Conservation (phyloP, 2,113 vertebrate genomes). For the Blennius ocellaris region DNA sequence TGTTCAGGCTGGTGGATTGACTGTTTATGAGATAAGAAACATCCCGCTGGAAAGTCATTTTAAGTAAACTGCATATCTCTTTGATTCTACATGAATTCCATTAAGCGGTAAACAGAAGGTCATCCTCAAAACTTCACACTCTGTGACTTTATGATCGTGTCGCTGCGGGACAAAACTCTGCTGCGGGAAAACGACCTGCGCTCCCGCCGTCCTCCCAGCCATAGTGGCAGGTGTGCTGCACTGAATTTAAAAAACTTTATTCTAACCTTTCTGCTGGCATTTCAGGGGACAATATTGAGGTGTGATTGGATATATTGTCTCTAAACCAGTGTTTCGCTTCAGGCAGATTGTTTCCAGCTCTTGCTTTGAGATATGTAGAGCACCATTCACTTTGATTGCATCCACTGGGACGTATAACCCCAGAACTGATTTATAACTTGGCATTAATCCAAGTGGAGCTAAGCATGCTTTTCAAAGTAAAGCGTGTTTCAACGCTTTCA, state of each 20-base stretch:
- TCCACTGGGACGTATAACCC: constrained; percentile 64
- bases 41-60: constrained; percentile 42
- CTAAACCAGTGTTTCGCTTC: constrained; percentile 52
- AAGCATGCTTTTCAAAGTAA: constrained; percentile 25
- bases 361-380: constrained; percentile 45
- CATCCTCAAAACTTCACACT: constrained; percentile 29
- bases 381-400: constrained; percentile 59
- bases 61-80: constrained; percentile 29
- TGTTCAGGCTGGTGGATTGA: constrained; percentile 22
- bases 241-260: constrained; percentile 54
- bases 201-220: constrained; percentile 16
- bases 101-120: constrained; percentile 39
- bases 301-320: constrained; percentile 54
- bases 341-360: constrained; percentile 44
- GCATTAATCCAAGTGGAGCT: constrained; percentile 46
- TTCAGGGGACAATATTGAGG: constrained; percentile 38
- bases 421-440: constrained; percentile 64
- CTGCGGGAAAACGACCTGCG: constrained; percentile 13
- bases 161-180: constrained; percentile 20
- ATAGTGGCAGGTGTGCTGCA: constrained; percentile 27
- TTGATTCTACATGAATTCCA: constrained; percentile 35
- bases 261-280: constrained; percentile 58
- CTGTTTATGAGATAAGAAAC: constrained; percentile 43
- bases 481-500: no score
- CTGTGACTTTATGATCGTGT: constrained; percentile 25